Conservation (phyloP, 2,797 vertebrate genomes). For the Gobionotothen gibberifrons region DNA sequence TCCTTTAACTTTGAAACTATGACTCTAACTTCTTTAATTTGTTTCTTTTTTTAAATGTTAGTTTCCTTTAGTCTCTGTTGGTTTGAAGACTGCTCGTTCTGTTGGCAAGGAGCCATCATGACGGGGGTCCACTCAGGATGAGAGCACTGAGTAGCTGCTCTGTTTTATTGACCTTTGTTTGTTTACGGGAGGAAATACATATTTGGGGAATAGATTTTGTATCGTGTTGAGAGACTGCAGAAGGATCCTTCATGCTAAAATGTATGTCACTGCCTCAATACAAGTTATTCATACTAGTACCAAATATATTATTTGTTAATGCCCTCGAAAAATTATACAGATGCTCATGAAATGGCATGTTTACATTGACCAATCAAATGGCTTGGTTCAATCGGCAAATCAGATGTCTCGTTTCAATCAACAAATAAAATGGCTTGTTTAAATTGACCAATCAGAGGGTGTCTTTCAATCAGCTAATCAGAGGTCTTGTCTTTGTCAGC, state of each 20-base stretch:
- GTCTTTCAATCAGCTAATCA: too few species aligned
- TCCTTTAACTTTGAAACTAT: slow-evolving; percentile 30
- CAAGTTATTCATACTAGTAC: background rate
- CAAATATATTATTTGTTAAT: background rate
- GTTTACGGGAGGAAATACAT: slow-evolving; percentile 54
- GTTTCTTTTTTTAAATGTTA: slow-evolving; percentile 14
- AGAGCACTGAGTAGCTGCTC: slow-evolving; percentile 28
- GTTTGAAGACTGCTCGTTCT: slow-evolving; percentile 27
- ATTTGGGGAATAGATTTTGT: slow-evolving; percentile 45
- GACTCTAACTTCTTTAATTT: slow-evolving; percentile 21
- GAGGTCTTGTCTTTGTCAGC: too few species aligned
- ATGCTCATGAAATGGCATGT: background rate
- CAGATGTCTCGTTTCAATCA: too few species aligned
- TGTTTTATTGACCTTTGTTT: slow-evolving; percentile 53
- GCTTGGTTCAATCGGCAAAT: too few species aligned
- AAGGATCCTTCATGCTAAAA: slow-evolving; percentile 4
- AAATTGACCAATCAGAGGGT: too few species aligned
- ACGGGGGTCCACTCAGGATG: slow-evolving; percentile 25
- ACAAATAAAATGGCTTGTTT: too few species aligned
- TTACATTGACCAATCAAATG: too few species aligned
- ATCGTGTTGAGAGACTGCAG: slow-evolving; percentile 6
- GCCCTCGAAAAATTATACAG: background rate
- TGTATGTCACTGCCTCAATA: slow-evolving; percentile 14
- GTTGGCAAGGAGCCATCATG: slow-evolving; percentile 33
- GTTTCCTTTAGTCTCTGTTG: slow-evolving; percentile 13